These are phyloP conservation scores for Endotricha flammealis DNA, from an alignment of 2,888 invertebrate species.

Conservation along the genomic window DNA sequence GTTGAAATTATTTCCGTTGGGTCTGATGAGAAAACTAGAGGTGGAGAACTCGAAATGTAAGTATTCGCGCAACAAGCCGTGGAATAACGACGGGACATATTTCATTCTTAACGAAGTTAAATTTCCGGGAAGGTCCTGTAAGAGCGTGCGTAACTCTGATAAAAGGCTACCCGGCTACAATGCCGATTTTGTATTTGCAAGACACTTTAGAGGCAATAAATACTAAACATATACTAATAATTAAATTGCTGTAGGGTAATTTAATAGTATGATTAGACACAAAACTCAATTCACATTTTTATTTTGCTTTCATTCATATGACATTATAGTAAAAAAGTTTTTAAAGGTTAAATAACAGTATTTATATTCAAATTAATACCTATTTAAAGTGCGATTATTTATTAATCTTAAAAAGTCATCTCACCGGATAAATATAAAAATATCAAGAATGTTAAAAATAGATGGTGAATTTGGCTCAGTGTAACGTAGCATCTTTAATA, in stretches of 20 bases:
- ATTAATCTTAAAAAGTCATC: no score
- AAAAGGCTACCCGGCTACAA: slow-evolving; percentile 62
- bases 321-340: no score
- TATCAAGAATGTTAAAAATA: no score
- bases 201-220: slow-evolving; percentile 34
- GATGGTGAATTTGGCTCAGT: no score
- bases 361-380: no score
- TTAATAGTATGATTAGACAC: no score
- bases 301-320: no score
- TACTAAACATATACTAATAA: not conserved
- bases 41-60: slow-evolving; percentile 71
- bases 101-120: slow-evolving; percentile 78
- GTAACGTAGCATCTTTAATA: not conserved
- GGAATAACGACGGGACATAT: slow-evolving; percentile 74
- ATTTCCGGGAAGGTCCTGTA: slow-evolving; percentile 71
- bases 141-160: slow-evolving; percentile 74
- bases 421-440: no score
- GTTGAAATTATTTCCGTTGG: slow-evolving; percentile 77
- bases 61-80: slow-evolving; percentile 74
- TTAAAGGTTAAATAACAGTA: no score
- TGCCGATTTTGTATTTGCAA: slow-evolving; percentile 50
- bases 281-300: no score
- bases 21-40: slow-evolving; percentile 77
- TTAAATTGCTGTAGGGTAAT: not conserved
- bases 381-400: no score